These are phyloP conservation scores for Heliconius congener DNA, from an alignment of 1,140 invertebrate species.

Conservation along the genomic window DNA sequence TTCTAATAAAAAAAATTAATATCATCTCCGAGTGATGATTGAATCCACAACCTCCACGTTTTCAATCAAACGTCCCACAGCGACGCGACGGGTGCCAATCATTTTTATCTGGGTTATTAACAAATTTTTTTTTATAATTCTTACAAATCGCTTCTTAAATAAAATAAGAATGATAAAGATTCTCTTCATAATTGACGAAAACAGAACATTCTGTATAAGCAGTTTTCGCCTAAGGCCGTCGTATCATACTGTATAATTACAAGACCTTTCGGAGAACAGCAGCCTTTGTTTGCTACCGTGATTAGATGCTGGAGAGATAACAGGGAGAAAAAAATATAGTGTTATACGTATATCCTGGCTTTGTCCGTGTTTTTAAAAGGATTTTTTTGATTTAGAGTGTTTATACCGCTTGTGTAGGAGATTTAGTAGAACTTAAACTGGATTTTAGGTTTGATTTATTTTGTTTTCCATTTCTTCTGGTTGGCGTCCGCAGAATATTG, in stretches of 20 bases:
- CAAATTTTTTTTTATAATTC: background rate
- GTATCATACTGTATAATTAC: constrained; percentile 46
- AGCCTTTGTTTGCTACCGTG: constrained; percentile 45
- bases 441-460: too few species aligned
- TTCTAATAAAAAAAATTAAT: too few species aligned
- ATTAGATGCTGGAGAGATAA: constrained; percentile 41
- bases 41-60: too few species aligned
- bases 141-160: background rate
- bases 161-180: background rate
- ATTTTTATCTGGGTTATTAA: background rate
- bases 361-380: background rate
- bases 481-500: too few species aligned
- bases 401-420: background rate
- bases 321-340: constrained; percentile 5
- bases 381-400: background rate
- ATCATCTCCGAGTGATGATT: too few species aligned
- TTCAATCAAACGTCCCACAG: background rate
- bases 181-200: background rate
- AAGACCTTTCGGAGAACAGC: constrained; percentile 43
- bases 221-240: constrained; percentile 39
- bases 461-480: too few species aligned
- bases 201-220: constrained; percentile 37
- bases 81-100: background rate
- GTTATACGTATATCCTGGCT: background rate
- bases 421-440: too few species aligned